These are phyloP conservation scores for Branchipolynoe longqiensis DNA, from an alignment of 2,888 invertebrate genomes.

Conservation along the genomic window DNA sequence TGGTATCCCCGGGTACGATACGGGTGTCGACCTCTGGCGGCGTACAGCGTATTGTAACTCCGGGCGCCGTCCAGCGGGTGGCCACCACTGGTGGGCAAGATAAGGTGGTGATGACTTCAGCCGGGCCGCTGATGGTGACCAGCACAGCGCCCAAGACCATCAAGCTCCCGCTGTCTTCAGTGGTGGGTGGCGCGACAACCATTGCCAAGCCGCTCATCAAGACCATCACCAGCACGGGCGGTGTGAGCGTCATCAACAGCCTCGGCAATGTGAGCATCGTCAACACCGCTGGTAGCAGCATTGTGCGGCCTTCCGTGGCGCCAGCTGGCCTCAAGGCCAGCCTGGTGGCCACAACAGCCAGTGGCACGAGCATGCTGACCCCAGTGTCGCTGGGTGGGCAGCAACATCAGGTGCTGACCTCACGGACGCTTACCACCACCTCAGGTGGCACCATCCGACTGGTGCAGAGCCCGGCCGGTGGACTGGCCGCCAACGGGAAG, in stretches of 20 bases:
- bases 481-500: not conserved
- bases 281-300: not conserved
- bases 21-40: no score
- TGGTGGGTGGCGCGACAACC: not conserved
- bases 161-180: conserved; percentile 10
- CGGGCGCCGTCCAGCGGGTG: no score
- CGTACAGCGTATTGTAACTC: no score
- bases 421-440: not conserved
- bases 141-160: conserved; percentile 5
- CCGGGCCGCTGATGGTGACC: not conserved
- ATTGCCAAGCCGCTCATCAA: not conserved
- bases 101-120: not conserved
- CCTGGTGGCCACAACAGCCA: not conserved
- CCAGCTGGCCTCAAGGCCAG: not conserved
- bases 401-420: not conserved
- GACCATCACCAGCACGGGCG: conserved; percentile 7
- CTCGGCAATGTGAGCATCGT: not conserved
- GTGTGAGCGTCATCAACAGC: not conserved
- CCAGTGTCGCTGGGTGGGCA: not conserved
- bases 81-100: conserved; percentile 24
- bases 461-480: conserved; percentile 13
- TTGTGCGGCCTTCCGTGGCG: not conserved
- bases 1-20: no score
- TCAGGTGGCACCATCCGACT: conserved; percentile 43
- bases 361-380: not conserved